These are phyloP conservation scores for Chouioia cunea DNA, from an alignment of 2,888 invertebrate genomes.

Conservation along the genomic window DNA sequence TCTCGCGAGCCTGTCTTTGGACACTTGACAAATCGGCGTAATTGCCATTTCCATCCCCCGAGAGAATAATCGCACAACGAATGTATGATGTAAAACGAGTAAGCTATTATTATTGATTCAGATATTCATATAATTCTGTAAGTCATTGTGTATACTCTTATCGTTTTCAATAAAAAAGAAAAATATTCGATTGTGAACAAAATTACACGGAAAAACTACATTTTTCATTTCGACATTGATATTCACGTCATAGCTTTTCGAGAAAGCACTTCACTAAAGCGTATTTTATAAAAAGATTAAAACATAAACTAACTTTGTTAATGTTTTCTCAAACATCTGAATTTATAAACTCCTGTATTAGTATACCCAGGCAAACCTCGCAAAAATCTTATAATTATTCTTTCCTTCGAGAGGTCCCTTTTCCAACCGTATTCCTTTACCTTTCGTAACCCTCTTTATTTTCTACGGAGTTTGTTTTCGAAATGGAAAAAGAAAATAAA, in stretches of 20 bases:
- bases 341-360: slow-evolving; percentile 17
- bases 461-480: slow-evolving; percentile 25
- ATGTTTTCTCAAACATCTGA: slow-evolving; percentile 5
- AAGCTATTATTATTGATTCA: too few relatives aligned
- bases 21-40: slow-evolving; percentile 64
- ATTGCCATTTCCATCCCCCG: slow-evolving; percentile 55
- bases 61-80: slow-evolving; percentile 44
- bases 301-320: too few relatives aligned
- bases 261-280: too few relatives aligned
- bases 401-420: slow-evolving; percentile 26
- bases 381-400: slow-evolving; percentile 30
- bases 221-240: too few relatives aligned
- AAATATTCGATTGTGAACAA: too few relatives aligned
- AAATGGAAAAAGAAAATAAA: slow-evolving; percentile 36
- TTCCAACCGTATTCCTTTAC: slow-evolving; percentile 33
- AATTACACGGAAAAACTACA: too few relatives aligned
- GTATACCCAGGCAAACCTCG: slow-evolving; percentile 11
- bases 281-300: too few relatives aligned
- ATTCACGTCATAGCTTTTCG: too few relatives aligned
- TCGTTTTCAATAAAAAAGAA: too few relatives aligned
- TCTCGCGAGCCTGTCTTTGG: slow-evolving; percentile 58
- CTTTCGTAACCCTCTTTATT: neutral
- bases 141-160: too few relatives aligned
- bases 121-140: too few relatives aligned
- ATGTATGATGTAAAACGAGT: too few relatives aligned